Base-by-base conservation (phyloP, 2,797 vertebrate species). In the Euthynnus affinis region DNA sequence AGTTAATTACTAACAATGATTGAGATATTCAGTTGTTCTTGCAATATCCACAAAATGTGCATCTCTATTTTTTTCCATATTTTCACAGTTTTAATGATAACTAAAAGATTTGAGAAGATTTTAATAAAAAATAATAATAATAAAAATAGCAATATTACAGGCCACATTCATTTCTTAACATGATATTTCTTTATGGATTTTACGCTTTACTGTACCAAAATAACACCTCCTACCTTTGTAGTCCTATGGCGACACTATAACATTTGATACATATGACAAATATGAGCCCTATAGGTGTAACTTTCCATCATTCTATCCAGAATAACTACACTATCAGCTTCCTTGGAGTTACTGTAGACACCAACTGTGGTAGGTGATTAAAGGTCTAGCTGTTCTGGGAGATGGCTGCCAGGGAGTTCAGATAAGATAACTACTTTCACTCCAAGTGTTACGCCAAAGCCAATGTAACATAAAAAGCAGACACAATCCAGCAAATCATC, bases 371-470 rank as follows among this genome's bases (percentile, higher is more conserved):
- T 74, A 84, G 80, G 82, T 88, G 87, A 87, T 89, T 84, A 85
- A 87, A 85, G 66, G 78, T 82, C 61, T 71, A 20, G 81, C 82
- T 83, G 81, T 69, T 88, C 27, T 48, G 70, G 42, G 79, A 87
- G 80, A 91, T 76, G 73, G 76, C 68, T 61, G 78, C 57, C 66
- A 72, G 76, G 25, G 57, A 80, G 56, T 69, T 74, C 71, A 77
- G 85, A 90, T 85, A 81, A 89, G 87, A 84, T 79, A 74, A 87
- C 70, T 78, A 57, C 85, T 83, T 84, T 83, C 66, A 78, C 56
- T 81, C 37, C 25, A 51, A 71, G 76, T 69, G 61, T 68, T 78
- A 83, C 51, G 58, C 74, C 62, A 69, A 82, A 84, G 80, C 65
- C 72, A 71, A 69, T 83, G 77, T 80, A 78, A 81, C 78, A 87